Evolutionary conservation across 2,113 vertebrate species (phyloP), one percentile per base, ranked within the genome.

Genomic region (Vombatus ursinus): DNA sequence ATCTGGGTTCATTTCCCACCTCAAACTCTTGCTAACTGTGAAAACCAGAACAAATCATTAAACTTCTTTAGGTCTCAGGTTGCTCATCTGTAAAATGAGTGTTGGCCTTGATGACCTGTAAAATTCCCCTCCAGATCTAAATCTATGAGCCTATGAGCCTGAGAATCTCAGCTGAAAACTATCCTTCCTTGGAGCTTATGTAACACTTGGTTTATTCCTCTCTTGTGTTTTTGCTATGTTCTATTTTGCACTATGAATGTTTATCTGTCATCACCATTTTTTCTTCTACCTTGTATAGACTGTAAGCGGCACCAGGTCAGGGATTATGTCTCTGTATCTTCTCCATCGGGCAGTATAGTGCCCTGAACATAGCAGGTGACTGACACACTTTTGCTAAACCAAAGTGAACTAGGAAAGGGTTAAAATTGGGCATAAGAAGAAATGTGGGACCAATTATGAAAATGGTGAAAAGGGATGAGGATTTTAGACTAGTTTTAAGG

Each of bases 401-500:
- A 84, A 23, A 44, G 37, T 84, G 19, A 44, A 44, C 16, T 68
- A 50, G 92, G 57, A 92, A 44, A 54, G 77, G 84, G 90, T 14
- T 61, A 77, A 95, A 48, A 89, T 89, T 93, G 9, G 51, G 26
- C 28, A 44, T 93, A 57, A 96, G 95, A 94, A 94, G 50, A 61
- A 91, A 68, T 44, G 1, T 48, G 77, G 93, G 91, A 91, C 94
- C 44, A 92, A 23, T 19, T 92, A 57, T 77, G 90, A 90, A 93
- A 61, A 89, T 25, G 47, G 91, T 77, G 96, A 54, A 90, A 96
- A 97, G 91, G 31, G 54, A n/a, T 28, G 68, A 25, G 31, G 7
- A 23, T 49, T 96, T 95, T 50, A 48, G 49, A n/a, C 54, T 68
- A 9, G 49, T 68, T 96, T 92, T 90, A 51, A 97, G 96, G 95